Percentiles rank a stretch among this genome's conserved stretches.
phyloP scores from a whole-genome alignment of 1,140 invertebrate genomes.

The Nebria ingens region DNA sequence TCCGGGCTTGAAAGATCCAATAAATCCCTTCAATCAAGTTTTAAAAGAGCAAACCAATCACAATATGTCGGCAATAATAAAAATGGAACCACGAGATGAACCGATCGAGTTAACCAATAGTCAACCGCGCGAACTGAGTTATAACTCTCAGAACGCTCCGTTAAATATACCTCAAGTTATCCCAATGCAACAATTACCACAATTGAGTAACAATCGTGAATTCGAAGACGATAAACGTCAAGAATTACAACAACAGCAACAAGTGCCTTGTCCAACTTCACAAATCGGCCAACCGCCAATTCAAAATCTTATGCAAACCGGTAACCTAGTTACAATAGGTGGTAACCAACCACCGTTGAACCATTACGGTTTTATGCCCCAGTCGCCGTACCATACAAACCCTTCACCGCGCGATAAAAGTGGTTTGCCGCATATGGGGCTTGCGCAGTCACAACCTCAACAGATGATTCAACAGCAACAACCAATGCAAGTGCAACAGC shows the following conservation, averaged over 20 bases:
- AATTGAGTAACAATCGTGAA: constrained; percentile 35
- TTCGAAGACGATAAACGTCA: constrained; percentile 29
- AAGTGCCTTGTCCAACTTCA: constrained; percentile 35
- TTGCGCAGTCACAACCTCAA: constrained; percentile 29
- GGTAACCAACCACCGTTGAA: constrained; percentile 27
- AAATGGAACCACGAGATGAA: constrained; percentile 47
- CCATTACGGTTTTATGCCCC: constrained; percentile 43
- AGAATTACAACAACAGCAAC: constrained; percentile 34
- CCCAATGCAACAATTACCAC: constrained; percentile 28
- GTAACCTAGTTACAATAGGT: constrained; percentile 44
- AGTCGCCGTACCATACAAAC: constrained; percentile 33
- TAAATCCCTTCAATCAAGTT: too few species aligned
- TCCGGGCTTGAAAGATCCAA: neutral
- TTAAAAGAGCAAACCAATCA: neutral
- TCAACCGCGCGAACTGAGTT: constrained; percentile 34
- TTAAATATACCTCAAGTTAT: constrained; percentile 36
- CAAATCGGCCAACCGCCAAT: constrained; percentile 41
- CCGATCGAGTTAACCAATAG: constrained; percentile 41
- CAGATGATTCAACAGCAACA: constrained; percentile 42
- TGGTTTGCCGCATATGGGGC: constrained; percentile 13
- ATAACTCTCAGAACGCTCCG: constrained; percentile 25
- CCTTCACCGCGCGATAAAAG: constrained; percentile 25
- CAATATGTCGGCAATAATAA: constrained; percentile 39
- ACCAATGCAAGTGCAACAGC: constrained; percentile 22
- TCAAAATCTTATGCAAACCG: constrained; percentile 40